Percentiles rank a stretch among this genome's conserved stretches.
These are phyloP conservation scores for Petrocephalus zakoni DNA, from an alignment of 2,113 vertebrate species.

Conservation along the genomic window DNA sequence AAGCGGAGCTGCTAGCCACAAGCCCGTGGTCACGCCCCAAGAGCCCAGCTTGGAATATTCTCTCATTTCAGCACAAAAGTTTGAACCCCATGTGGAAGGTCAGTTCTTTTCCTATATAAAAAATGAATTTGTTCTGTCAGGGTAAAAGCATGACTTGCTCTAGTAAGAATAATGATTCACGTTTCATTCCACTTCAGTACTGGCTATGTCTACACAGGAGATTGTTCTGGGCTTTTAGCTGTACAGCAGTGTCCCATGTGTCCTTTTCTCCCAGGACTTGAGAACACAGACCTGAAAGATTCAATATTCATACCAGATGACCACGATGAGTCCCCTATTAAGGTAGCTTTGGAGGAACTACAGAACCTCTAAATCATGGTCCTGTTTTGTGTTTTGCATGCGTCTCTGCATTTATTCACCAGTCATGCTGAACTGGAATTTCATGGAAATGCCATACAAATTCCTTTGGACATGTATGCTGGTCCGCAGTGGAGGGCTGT, in stretches of 20 bases:
- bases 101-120: not conserved
- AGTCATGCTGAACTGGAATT: not conserved
- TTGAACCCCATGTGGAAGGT: not conserved
- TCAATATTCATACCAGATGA: not conserved
- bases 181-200: not conserved
- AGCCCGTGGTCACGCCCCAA: not conserved
- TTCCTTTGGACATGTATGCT: not conserved
- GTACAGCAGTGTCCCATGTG: not conserved
- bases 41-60: conserved; percentile 6
- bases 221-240: not conserved
- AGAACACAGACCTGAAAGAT: conserved; percentile 19
- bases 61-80: not conserved
- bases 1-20: not conserved
- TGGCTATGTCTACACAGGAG: not conserved
- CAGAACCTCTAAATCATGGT: not conserved
- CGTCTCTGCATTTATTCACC: not conserved
- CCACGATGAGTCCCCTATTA: not conserved
- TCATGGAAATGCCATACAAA: not conserved
- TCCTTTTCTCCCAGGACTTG: not conserved
- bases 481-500: not conserved
- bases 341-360: not conserved
- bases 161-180: not conserved
- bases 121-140: not conserved
- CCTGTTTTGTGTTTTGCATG: not conserved
- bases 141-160: not conserved